Evolutionary conservation across 2,113 vertebrate species (phyloP).

Genomic region (Ageneiosus marmoratus): DNA sequence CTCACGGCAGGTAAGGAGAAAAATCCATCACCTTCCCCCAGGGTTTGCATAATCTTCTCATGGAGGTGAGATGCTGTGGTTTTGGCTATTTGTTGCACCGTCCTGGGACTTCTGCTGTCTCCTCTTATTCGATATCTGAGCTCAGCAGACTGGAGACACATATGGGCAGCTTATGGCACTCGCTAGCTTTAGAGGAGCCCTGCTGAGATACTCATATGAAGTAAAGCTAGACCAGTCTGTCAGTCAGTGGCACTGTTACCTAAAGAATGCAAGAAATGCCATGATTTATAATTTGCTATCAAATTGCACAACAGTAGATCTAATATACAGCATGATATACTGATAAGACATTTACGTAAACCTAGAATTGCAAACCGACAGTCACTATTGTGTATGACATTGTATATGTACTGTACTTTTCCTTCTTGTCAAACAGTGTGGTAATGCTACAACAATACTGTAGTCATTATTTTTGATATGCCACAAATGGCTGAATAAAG

Average conservation of each 20-base stretch:
- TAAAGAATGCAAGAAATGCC: slow-evolving; percentile 13
- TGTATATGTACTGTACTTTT: not conserved
- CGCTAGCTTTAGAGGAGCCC: slow-evolving; percentile 33
- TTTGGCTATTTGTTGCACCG: slow-evolving; percentile 72
- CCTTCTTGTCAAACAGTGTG: not conserved
- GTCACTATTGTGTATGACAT: not conserved
- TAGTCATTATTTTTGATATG: not conserved
- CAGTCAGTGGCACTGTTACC: slow-evolving; percentile 18
- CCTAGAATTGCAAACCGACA: too few species aligned
- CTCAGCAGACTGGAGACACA: slow-evolving; percentile 54
- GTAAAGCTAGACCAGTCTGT: slow-evolving; percentile 1
- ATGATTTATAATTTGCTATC: slow-evolving; percentile 16
- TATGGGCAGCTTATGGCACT: slow-evolving; percentile 49
- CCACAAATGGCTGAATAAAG: not conserved
- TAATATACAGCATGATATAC: not conserved
- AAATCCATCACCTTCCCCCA: slow-evolving; percentile 79
- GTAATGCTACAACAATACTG: not conserved
- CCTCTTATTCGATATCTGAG: slow-evolving; percentile 70
- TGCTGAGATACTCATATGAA: slow-evolving; percentile 33
- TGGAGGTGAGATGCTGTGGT: slow-evolving; percentile 69
- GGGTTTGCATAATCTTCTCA: slow-evolving; percentile 79
- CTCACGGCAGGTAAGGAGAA: slow-evolving; percentile 75
- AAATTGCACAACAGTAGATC: not conserved
- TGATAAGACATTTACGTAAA: not conserved
- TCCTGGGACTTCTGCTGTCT: slow-evolving; percentile 72